These are phyloP conservation scores for Amphipoea oculea DNA, from an alignment of 2,888 invertebrate species.

Conservation along the genomic window DNA sequence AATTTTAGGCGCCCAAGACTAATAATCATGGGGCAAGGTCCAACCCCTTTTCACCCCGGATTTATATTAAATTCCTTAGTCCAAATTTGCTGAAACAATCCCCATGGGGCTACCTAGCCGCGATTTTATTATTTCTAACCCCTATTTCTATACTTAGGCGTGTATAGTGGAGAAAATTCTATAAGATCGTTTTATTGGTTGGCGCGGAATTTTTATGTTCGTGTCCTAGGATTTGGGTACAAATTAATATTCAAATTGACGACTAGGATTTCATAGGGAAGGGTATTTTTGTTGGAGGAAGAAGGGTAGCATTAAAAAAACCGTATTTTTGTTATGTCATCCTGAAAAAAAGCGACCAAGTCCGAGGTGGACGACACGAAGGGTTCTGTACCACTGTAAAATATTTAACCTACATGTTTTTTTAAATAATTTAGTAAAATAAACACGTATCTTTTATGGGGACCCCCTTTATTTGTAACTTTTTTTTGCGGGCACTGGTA, in stretches of 20 bases:
- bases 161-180: constrained; percentile 41
- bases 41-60: constrained; percentile 87
- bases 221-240: constrained; percentile 18
- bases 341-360: background rate
- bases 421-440: too few species aligned
- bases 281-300: too few species aligned
- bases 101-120: constrained; percentile 78
- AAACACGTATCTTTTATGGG: too few species aligned
- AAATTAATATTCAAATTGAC: constrained; percentile 28
- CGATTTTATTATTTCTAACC: constrained; percentile 82
- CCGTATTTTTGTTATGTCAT: background rate
- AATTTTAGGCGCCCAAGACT: constrained; percentile 76
- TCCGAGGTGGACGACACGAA: background rate
- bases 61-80: constrained; percentile 89
- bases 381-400: background rate
- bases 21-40: constrained; percentile 83
- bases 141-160: constrained; percentile 60
- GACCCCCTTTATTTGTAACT: background rate
- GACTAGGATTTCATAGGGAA: background rate
- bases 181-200: constrained; percentile 45
- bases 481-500: background rate
- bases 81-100: constrained; percentile 87
- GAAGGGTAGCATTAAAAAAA: background rate
- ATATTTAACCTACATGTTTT: too few species aligned
- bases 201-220: constrained; percentile 25